phyloP scores from a whole-genome alignment of 2,888 invertebrate genomes.

The Polyommatus icarus region DNA sequence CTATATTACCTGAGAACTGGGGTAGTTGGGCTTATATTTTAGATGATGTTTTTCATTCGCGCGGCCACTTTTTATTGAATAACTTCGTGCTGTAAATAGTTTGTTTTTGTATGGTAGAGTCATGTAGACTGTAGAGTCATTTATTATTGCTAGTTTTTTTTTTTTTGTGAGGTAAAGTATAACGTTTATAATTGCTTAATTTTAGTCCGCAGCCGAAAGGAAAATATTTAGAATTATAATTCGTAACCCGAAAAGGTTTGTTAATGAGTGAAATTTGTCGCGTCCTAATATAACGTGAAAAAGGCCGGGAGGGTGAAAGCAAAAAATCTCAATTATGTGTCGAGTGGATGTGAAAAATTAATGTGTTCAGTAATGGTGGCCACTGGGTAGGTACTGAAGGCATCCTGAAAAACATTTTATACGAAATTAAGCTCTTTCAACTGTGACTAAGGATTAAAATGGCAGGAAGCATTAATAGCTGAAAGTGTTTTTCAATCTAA shows the following conservation, averaged over 20 bases:
- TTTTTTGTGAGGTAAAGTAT: neutral
- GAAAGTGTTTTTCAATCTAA: neutral
- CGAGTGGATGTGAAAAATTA: constrained; percentile 69
- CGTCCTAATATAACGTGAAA: constrained; percentile 29
- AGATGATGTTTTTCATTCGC: neutral
- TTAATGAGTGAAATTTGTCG: constrained; percentile 33
- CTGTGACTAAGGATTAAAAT: neutral
- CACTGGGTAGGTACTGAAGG: constrained; percentile 48
- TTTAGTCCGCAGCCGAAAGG: neutral
- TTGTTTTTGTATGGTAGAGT: neutral
- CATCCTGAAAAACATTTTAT: neutral
- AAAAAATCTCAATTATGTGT: constrained; percentile 61
- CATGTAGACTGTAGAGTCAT: neutral
- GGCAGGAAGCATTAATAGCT: neutral
- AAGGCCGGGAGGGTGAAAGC: constrained; percentile 39
- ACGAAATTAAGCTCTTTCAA: neutral
- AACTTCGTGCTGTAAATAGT: neutral
- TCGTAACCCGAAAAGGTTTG: constrained; percentile 35
- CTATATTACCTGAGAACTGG: constrained; percentile 36
- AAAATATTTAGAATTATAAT: neutral
- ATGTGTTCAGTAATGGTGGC: constrained; percentile 61
- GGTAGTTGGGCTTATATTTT: neutral
- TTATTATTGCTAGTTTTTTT: neutral
- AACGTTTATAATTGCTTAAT: neutral
- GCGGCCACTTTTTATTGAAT: neutral